Evolutionary conservation across 2,888 invertebrate species (phyloP), one percentile per base, ranked within the genome.

Genomic region (Isoperla grammatica): DNA sequence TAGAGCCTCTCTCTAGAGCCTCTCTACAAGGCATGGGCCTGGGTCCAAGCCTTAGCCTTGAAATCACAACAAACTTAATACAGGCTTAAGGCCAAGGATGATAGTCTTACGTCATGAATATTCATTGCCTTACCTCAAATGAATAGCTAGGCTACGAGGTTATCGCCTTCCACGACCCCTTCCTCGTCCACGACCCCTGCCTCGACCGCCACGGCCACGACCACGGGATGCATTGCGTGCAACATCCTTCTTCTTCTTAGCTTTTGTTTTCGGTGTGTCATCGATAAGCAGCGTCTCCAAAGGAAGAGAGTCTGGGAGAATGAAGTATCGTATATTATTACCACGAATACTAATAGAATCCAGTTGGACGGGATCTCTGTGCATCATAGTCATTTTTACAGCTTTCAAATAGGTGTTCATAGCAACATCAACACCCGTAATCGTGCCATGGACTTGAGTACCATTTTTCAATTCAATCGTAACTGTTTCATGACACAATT

Each of bases 321-420:
- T 90, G 72, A 89, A 97, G 74, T 98, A 98, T 63, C 94, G 80
- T 61, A 95, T 94, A 71, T 95, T 95, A 72, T 93, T 94, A 56
- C 96, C 96, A 66, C 99, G 84, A 71, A 99, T 91, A 71, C 95
- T 97, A 57, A 99, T 78, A 0, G 95, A 90, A 73, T 99, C 99
- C 69, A 98, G 76, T 71, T 90, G 90, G 45, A 96, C 83, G 20
- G 97, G 93, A 70, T 96, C 95, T 67, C 90, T 84, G 73, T 95
- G 95, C 76, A 96, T 98, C 50, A 95, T 83, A 1, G 96, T 96
- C 83, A 99, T 92, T 80, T 97, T 97, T 0, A 99, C 98, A 29
- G 94, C 88, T 77, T 97, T 97, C 65, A 99, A 78, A 77, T 99
- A 99, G 59, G 98, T 99, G 76, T 99, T 99, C 99, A 99, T 99